These are phyloP conservation scores for Halichondria panicea DNA, from an alignment of 37 sponge, comb jelly and placozoan genomes.

Conservation along the genomic window DNA sequence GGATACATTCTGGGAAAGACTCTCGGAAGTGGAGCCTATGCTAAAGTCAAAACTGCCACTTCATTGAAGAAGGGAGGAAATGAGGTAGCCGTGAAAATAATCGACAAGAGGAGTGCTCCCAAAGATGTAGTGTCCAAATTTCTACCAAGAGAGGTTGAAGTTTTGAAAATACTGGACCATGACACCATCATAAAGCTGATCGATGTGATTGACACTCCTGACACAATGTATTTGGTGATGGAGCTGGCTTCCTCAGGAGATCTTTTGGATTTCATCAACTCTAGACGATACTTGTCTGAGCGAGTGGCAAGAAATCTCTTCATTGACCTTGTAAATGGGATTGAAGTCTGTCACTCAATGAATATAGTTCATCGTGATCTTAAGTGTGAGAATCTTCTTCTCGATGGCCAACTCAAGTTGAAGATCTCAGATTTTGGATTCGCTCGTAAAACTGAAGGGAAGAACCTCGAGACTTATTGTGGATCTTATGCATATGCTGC, in stretches of 20 bases:
- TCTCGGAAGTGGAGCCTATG: constrained; percentile 91
- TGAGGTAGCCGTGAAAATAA: constrained; percentile 88
- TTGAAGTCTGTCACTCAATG: constrained; percentile 66
- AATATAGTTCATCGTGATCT: constrained; percentile 90
- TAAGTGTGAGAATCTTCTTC: constrained; percentile 91
- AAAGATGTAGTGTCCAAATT: constrained; percentile 84
- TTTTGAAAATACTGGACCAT: constrained; percentile 50
- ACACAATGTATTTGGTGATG: constrained; percentile 82
- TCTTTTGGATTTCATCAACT: constrained; percentile 92
- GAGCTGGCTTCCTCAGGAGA: constrained; percentile 91
- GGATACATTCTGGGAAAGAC: constrained; percentile 72
- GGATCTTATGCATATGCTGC: constrained; percentile 97
- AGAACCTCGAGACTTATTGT: constrained; percentile 59
- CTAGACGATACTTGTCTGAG: constrained; percentile 68
- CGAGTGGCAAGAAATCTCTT: constrained; percentile 67
- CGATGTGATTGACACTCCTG: constrained; percentile 81
- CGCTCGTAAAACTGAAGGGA: constrained; percentile 44
- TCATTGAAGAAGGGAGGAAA: constrained; percentile 42
- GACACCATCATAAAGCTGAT: constrained; percentile 69
- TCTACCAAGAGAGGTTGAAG: constrained; percentile 87
- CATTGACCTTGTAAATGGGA: constrained; percentile 62
- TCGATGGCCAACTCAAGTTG: constrained; percentile 58
- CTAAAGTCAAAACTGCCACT: constrained; percentile 79
- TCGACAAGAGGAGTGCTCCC: constrained; percentile 81
- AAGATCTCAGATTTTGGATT: constrained; percentile 92